A percentile compares a stretch with the other conserved stretches of the same genome.
Evolutionary conservation across 2,797 vertebrate genomes (phyloP).

Genomic region (Aselliscus stoliczkanus): DNA sequence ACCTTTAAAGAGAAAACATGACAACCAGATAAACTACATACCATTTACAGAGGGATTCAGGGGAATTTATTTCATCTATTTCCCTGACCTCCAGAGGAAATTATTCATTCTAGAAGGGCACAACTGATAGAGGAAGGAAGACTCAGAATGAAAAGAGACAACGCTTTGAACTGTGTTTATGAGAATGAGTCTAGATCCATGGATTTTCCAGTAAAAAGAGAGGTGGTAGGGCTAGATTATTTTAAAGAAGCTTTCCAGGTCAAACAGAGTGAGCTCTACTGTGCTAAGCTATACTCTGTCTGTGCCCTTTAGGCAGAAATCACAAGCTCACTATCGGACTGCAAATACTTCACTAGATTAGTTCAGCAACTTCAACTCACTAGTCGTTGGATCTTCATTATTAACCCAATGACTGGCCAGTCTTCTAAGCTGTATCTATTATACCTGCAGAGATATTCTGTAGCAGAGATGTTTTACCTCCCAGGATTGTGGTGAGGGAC

Average conservation of each 20-base stretch:
- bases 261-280: not conserved
- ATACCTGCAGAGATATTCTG: not conserved
- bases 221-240: not conserved
- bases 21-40: slow-evolving; percentile 74
- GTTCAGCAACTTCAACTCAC: not conserved
- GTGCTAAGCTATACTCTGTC: not conserved
- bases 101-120: slow-evolving; percentile 74
- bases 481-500: not conserved
- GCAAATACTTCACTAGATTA: not conserved
- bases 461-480: not conserved
- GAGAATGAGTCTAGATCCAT: slow-evolving; percentile 28
- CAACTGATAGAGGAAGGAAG: slow-evolving; percentile 67
- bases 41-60: slow-evolving; percentile 79
- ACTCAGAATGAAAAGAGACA: slow-evolving; percentile 50
- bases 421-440: not conserved
- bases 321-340: not conserved
- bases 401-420: not conserved
- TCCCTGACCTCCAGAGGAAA: slow-evolving; percentile 69
- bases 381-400: not conserved
- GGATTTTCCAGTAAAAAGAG: not conserved
- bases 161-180: slow-evolving; percentile 58
- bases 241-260: not conserved
- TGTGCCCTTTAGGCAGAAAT: not conserved
- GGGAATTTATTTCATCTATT: slow-evolving; percentile 81
- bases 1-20: slow-evolving; percentile 78